A percentile compares a stretch with the other conserved stretches of the same genome.
Evolutionary conservation across 1,140 invertebrate genomes (phyloP).

Genomic region (Orius insidiosus): DNA sequence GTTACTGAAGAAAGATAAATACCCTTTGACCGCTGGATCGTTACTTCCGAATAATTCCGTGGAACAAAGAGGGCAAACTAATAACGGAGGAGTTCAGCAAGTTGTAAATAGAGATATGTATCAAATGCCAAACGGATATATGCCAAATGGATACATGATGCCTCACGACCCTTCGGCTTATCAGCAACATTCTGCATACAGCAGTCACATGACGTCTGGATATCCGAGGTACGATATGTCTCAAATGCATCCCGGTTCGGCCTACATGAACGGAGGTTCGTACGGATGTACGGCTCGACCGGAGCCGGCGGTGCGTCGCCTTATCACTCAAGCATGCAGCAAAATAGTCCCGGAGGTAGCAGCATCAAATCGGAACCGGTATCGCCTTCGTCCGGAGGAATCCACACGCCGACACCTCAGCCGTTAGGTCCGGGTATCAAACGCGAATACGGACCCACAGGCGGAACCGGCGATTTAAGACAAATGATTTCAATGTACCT

Average conservation of each 20-base stretch:
- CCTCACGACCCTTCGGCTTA: slow-evolving; percentile 55
- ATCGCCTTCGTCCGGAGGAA: slow-evolving; percentile 42
- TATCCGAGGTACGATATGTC: slow-evolving; percentile 60
- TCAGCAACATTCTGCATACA: slow-evolving; percentile 57
- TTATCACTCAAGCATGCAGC: slow-evolving; percentile 34
- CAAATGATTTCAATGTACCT: slow-evolving; percentile 75
- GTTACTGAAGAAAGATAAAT: slow-evolving; percentile 89
- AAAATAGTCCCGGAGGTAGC: slow-evolving; percentile 62
- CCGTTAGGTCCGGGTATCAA: slow-evolving; percentile 23
- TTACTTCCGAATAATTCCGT: slow-evolving; percentile 22
- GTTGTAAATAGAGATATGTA: slow-evolving; percentile 46
- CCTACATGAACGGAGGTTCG: slow-evolving; percentile 64
- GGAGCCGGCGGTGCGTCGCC: slow-evolving; percentile 40
- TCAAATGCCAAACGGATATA: slow-evolving; percentile 88
- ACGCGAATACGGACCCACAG: slow-evolving; percentile 25
- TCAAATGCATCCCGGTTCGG: slow-evolving; percentile 51
- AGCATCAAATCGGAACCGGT: slow-evolving; percentile 73
- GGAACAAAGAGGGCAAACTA: slow-evolving; percentile 21
- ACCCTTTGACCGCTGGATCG: slow-evolving; percentile 49
- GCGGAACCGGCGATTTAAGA: slow-evolving; percentile 39
- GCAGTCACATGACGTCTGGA: slow-evolving; percentile 32
- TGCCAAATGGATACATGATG: slow-evolving; percentile 85
- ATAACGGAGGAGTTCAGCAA: slow-evolving; percentile 26
- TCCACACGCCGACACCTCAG: slow-evolving; percentile 26
- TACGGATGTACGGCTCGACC: slow-evolving; percentile 42